Evolutionary conservation across 2,113 vertebrate species (phyloP).

Genomic region (Gallinago paraguaiae): DNA sequence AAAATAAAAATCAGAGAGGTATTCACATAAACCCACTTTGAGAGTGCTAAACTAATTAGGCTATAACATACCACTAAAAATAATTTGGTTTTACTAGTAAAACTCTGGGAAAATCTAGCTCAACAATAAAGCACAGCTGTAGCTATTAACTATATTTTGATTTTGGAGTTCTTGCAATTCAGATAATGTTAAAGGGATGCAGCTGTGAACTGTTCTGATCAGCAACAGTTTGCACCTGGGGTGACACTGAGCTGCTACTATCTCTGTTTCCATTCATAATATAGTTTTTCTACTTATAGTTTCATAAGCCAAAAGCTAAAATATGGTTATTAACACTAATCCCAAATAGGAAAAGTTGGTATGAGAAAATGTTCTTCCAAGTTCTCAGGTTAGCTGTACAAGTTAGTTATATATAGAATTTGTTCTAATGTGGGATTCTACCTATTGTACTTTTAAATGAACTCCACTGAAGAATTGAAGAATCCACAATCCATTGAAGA

Average conservation of each 20-base stretch:
- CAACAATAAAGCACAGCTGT: conserved; percentile 43
- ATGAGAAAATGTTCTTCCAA: not conserved
- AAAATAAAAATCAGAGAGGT: not conserved
- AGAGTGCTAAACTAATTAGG: not conserved
- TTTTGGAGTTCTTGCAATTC: conserved; percentile 16
- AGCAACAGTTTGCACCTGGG: conserved; percentile 17
- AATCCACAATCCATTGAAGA: not conserved
- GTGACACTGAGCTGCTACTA: not conserved
- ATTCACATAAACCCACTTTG: conserved; percentile 5
- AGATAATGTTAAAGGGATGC: conserved; percentile 25
- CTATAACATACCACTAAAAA: conserved; percentile 33
- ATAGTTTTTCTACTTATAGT: not conserved
- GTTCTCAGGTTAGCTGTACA: not conserved
- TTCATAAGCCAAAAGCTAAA: not conserved
- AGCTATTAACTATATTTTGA: conserved; percentile 30
- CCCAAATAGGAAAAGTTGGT: not conserved
- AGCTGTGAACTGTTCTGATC: not conserved
- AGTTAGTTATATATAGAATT: not conserved
- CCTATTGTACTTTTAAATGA: not conserved
- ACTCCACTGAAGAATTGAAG: not conserved
- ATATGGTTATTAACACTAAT: not conserved
- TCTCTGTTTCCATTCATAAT: not conserved
- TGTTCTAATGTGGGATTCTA: not conserved
- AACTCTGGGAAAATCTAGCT: conserved; percentile 22
- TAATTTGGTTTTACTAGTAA: conserved; percentile 47